phyloP scores from a whole-genome alignment of 1,140 invertebrate genomes.

The Bombus balteatus region DNA sequence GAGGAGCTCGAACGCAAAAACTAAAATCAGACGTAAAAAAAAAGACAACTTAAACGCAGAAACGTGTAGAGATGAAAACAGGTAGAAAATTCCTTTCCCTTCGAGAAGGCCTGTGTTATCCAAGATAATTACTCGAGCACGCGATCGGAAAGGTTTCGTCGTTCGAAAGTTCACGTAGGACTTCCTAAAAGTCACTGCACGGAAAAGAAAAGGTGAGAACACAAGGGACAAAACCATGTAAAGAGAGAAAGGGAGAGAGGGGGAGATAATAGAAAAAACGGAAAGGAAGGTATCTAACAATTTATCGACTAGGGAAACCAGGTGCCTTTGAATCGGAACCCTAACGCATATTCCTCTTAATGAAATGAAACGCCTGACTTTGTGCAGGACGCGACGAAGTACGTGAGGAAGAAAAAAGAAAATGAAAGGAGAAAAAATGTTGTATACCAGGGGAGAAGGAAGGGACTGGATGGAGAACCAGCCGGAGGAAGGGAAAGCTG shows the following conservation, averaged over 20 bases:
- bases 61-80: not conserved
- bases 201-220: slow-evolving; percentile 27
- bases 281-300: slow-evolving; percentile 34
- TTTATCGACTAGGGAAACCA: slow-evolving; percentile 60
- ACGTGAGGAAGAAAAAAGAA: slow-evolving; percentile 8
- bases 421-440: not conserved
- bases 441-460: not conserved
- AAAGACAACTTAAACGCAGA: too few species aligned
- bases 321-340: slow-evolving; percentile 60
- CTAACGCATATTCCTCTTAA: slow-evolving; percentile 54
- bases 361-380: slow-evolving; percentile 61
- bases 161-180: slow-evolving; percentile 27
- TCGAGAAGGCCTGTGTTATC: not conserved
- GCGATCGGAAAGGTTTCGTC: slow-evolving; percentile 2
- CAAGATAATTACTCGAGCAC: slow-evolving; percentile 16
- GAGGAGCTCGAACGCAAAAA: too few species aligned
- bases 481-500: slow-evolving; percentile 4
- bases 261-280: not conserved
- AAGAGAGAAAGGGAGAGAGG: not conserved
- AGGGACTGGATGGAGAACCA: not conserved
- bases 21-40: too few species aligned
- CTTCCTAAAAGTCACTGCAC: slow-evolving; percentile 24
- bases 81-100: too few species aligned
- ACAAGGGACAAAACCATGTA: too few species aligned
- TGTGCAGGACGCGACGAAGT: slow-evolving; percentile 30